Base-by-base conservation (phyloP, 2,888 invertebrate species). In the Xanthorhoe designata region DNA sequence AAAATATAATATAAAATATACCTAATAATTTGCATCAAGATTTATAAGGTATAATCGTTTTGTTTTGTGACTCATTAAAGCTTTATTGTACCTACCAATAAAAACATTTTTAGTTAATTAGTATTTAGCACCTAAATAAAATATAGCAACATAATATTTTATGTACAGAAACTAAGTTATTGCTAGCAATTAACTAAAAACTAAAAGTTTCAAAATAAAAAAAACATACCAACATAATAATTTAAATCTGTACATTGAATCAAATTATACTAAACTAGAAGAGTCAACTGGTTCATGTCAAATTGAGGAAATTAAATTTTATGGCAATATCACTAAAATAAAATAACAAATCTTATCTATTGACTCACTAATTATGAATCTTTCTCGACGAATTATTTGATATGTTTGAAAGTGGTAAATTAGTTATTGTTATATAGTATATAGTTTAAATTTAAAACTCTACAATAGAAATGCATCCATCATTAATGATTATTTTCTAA, bases 81-180 rank as follows among this genome's bases (percentile, higher is more conserved):
- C 83, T 83, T 80, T 66, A 75, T 75, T 76, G 77, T 78, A 75
- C 68, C 72, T 77, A 75, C 73, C 75, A 77, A 74, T 73, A 78
- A 76, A 82, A 57, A 64, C 51, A 56, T 57, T 15, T 49, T 15
- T 64, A 64, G 42, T 55, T 50, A 80, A 76, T 80, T 80, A 61
- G 45, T 79, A 79, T 77, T 87, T 92, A 92, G 92, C 92, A 92
- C 92, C 92, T 92, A 90, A 88, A 85, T 86, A 87, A 87, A 86
- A 89, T 86, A 63, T 87, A 88, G 89, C 86, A 87, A 90, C 82
- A 83, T 82, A 84, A 84, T 82, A 84, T 83, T 84, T 83, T 91
- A 92, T 92, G 84, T 92, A 92, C 91, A 92, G 83, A 83, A 84
- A 86, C 85, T 82, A 76, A 79, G 83, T 85, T 79, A 77, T 80